Base-by-base conservation (phyloP, 1,140 invertebrate genomes). In the Phthorimaea operculella region DNA sequence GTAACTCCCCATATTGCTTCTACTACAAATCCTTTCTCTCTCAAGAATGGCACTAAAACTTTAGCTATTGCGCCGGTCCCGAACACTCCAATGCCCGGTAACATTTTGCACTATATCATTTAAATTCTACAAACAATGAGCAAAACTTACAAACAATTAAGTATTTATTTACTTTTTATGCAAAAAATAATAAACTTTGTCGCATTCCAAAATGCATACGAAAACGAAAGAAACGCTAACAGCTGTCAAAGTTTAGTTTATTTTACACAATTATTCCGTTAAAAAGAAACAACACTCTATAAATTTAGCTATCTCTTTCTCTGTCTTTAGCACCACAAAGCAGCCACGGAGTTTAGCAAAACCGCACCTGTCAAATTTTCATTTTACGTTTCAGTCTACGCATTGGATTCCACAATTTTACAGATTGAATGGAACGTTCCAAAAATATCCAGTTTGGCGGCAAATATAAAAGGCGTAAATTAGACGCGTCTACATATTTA, bases 1-100 rank as follows among this genome's bases (percentile, higher is more conserved):
- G 93, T 96, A 21, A 92, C 87, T 59, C 94, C 94, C 96, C 96
- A 98, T 70, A 98, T 89, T 44, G 96, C 96, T 85, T 96, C 94
- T 10, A 98, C 92, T 79, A 92, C 91, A 68, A 96, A 96, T 10
- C 96, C 96, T 75, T 96, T 96, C 63, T 94, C 92, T 60, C 94
- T 88, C 21, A 99, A 85, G 72, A 96, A 93, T 0, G 96, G 94
- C n/a, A 98, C 95, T 44, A 98, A 88, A 51, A 96, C 91, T 78
- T 91, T 92, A 0, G 96, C 95, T 33, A 96, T 91, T 67, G 92
- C 92, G 15, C 96, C 94, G 50, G 94, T 97, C 47, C 97, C 97
- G 83, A 98, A 98, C 10, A 99, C 92, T 60, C 96, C 97, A 65
- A 99, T 96, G 62, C 96, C 96, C 51, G 96, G 96, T 54, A 87